Conservation (phyloP, 2,797 vertebrate genomes). For the Myotis daubentonii region DNA sequence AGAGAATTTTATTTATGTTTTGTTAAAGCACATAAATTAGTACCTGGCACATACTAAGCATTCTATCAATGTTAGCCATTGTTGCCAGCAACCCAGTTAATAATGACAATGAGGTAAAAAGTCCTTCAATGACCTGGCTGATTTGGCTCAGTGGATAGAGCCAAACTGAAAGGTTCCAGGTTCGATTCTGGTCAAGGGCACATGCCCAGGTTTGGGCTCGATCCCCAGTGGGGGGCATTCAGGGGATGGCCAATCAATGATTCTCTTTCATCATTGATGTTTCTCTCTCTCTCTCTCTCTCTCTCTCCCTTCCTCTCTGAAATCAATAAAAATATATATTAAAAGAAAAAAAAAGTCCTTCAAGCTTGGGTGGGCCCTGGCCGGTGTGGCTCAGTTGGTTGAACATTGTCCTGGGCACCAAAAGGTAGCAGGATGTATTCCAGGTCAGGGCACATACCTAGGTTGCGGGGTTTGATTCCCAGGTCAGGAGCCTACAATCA, state of each 20-base stretch:
- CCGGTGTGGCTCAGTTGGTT: background rate
- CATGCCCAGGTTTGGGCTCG: too few relatives aligned
- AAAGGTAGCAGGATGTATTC: background rate
- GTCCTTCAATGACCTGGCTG: background rate
- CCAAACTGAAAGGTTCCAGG: too few relatives aligned
- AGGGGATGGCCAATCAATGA: too few relatives aligned
- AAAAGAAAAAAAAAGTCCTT: too few relatives aligned
- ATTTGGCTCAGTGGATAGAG: background rate
- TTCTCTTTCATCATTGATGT: too few relatives aligned
- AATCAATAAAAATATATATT: too few relatives aligned
- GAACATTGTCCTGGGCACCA: background rate
- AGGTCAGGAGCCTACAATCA: too few relatives aligned
- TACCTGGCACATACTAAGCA: background rate
- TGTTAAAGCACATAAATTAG: background rate
- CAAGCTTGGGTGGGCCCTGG: background rate
- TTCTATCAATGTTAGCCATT: background rate
- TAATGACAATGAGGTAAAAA: slow-evolving; percentile 11
- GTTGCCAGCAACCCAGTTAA: slow-evolving; percentile 37
- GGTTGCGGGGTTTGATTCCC: background rate
- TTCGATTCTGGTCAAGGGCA: too few relatives aligned
- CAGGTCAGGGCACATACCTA: background rate
- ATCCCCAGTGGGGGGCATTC: too few relatives aligned
- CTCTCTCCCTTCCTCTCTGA: too few relatives aligned
- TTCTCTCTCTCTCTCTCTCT: too few relatives aligned
- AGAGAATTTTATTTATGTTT: background rate